Percentiles rank a stretch among this genome's conserved stretches.
These are phyloP conservation scores for Lysiphlebus fabarum DNA, from an alignment of 1,140 invertebrate genomes.

Conservation along the genomic window DNA sequence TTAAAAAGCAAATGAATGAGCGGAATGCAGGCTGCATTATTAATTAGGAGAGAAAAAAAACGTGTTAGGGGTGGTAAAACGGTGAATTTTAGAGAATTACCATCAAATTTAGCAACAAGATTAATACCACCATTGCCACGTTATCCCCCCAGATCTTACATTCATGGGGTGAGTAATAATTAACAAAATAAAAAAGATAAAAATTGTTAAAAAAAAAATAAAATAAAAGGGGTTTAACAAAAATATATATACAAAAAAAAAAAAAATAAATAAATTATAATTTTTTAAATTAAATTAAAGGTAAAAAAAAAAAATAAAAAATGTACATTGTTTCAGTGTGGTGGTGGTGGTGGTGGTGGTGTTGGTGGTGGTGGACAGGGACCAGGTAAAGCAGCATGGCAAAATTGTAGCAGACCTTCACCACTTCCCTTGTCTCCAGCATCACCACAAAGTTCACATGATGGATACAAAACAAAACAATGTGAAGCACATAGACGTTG, in stretches of 20 bases:
- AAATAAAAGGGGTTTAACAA: neutral
- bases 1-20: constrained; percentile 47
- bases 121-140: constrained; percentile 79
- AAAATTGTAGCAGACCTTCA: constrained; percentile 72
- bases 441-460: constrained; percentile 50
- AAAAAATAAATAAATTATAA: neutral
- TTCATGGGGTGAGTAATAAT: constrained; percentile 56
- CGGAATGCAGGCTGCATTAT: constrained; percentile 86
- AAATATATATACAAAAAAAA: neutral
- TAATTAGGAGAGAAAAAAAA: constrained; percentile 82
- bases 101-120: constrained; percentile 80
- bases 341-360: no score
- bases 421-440: constrained; percentile 45
- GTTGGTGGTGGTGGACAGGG: constrained; percentile 44
- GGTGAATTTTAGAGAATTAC: constrained; percentile 72
- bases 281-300: neutral
- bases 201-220: neutral
- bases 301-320: neutral
- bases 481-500: constrained; percentile 68
- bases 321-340: neutral
- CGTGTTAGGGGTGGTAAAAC: constrained; percentile 72
- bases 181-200: constrained; percentile 1
- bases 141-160: constrained; percentile 76
- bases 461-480: constrained; percentile 64
- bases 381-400: constrained; percentile 74